Percentiles rank a stretch among this genome's conserved stretches.
Evolutionary conservation across 2,113 vertebrate species (phyloP).

Genomic region (Eptesicus fuscus): DNA sequence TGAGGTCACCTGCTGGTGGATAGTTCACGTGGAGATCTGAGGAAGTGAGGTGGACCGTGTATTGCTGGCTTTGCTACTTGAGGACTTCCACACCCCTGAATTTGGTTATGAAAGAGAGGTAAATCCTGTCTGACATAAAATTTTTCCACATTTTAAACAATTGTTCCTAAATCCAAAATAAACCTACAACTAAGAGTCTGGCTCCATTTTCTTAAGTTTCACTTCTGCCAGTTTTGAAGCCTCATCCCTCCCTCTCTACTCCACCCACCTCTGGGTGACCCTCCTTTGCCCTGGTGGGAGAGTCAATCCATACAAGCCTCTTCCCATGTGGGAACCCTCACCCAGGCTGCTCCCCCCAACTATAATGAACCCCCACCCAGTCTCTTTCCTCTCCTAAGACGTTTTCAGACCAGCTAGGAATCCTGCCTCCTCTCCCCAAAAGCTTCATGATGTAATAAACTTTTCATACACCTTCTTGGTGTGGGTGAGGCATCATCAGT

Average conservation of each 20-base stretch:
- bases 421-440: not conserved
- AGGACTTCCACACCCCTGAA: not conserved
- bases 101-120: not conserved
- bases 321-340: not conserved
- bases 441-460: not conserved
- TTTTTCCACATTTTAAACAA: not conserved
- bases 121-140: not conserved
- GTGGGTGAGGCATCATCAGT: not conserved
- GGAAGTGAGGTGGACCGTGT: not conserved
- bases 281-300: not conserved
- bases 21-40: not conserved
- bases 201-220: not conserved
- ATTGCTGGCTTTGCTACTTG: not conserved
- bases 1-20: not conserved
- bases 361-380: not conserved
- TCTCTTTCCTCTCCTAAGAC: not conserved
- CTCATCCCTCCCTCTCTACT: not conserved
- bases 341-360: not conserved
- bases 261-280: not conserved
- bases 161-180: not conserved
- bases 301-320: fast-evolving
- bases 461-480: not conserved
- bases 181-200: not conserved
- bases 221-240: not conserved
- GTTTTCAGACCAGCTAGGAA: not conserved